Percentiles rank a stretch among this genome's conserved stretches.
These are phyloP conservation scores for Gambusia holbrooki DNA, from an alignment of 2,113 vertebrate species.

Conservation along the genomic window DNA sequence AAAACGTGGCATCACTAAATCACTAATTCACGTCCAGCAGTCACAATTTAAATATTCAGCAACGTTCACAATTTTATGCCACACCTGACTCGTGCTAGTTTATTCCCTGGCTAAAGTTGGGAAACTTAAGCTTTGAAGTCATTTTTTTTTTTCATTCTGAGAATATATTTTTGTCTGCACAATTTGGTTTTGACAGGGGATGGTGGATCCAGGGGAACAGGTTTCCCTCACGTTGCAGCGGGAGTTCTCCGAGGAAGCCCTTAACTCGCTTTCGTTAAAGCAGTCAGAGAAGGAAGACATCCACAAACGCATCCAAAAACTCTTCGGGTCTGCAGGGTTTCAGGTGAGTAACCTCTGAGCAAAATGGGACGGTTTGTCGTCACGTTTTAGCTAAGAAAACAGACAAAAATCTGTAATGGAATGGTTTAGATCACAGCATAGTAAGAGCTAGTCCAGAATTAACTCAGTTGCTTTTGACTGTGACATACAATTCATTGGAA, in stretches of 20 bases:
- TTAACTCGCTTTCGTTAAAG: conserved; percentile 83
- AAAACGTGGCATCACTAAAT: too few relatives aligned
- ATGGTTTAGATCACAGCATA: too few relatives aligned
- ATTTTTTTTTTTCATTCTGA: neutral
- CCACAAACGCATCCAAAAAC: conserved; percentile 80
- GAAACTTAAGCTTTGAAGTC: neutral
- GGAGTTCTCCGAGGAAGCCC: conserved; percentile 94
- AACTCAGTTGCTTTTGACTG: neutral
- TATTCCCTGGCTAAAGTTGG: neutral
- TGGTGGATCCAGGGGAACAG: conserved; percentile 95
- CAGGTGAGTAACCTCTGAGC: conserved; percentile 73
- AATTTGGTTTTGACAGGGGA: conserved; percentile 81
- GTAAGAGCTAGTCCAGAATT: too few relatives aligned
- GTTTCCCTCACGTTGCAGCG: conserved; percentile 88
- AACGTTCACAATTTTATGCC: neutral
- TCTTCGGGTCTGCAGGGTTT: conserved; percentile 86
- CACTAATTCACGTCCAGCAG: too few relatives aligned
- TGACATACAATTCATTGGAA: neutral
- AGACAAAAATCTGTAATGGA: too few relatives aligned
- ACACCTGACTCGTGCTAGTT: neutral
- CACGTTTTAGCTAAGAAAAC: neutral
- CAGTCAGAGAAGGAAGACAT: conserved; percentile 77
- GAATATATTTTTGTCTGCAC: neutral
- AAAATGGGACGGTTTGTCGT: neutral
- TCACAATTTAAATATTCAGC: too few relatives aligned